Percentiles rank a stretch among this genome's conserved stretches.
These are phyloP conservation scores for Dendroctonus valens DNA, from an alignment of 1,140 invertebrate species.

Conservation along the genomic window DNA sequence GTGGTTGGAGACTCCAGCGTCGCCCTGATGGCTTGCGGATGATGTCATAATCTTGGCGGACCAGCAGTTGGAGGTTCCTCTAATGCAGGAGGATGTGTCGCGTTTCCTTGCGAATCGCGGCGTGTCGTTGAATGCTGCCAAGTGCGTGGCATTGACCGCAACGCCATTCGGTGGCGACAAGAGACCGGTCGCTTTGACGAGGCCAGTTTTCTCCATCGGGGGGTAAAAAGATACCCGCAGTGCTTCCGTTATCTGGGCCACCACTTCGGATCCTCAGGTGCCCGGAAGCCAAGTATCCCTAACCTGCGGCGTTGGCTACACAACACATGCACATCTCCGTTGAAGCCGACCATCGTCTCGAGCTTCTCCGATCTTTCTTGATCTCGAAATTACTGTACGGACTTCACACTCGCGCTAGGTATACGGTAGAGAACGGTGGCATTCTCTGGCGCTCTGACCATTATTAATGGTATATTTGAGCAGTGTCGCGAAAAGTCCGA, in stretches of 20 bases:
- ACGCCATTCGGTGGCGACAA: neutral
- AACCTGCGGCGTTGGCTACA: conserved; percentile 27
- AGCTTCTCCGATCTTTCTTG: conserved; percentile 21
- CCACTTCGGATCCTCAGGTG: conserved; percentile 29
- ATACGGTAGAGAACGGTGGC: no score
- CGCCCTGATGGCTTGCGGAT: conserved; percentile 25
- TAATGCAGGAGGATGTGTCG: neutral
- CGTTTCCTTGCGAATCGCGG: conserved; percentile 6
- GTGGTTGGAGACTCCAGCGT: neutral
- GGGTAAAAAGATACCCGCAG: conserved; percentile 8
- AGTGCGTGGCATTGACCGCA: conserved; percentile 1
- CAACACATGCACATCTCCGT: conserved; percentile 34
- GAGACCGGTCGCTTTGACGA: neutral
- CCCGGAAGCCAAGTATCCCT: conserved; percentile 21
- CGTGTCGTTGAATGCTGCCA: conserved; percentile 10
- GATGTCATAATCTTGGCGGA: conserved; percentile 25
- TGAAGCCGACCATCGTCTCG: conserved; percentile 45
- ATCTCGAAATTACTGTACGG: conserved; percentile 32
- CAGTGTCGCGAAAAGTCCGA: no score
- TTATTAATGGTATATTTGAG: no score
- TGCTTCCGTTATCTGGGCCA: no score
- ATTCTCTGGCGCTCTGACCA: no score
- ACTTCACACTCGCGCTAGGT: no score
- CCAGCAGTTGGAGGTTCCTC: neutral
- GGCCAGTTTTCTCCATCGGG: neutral